Percentiles rank a stretch among this genome's conserved stretches.
phyloP scores from a whole-genome alignment of 1,140 invertebrate species.

The Drosophila tani region DNA sequence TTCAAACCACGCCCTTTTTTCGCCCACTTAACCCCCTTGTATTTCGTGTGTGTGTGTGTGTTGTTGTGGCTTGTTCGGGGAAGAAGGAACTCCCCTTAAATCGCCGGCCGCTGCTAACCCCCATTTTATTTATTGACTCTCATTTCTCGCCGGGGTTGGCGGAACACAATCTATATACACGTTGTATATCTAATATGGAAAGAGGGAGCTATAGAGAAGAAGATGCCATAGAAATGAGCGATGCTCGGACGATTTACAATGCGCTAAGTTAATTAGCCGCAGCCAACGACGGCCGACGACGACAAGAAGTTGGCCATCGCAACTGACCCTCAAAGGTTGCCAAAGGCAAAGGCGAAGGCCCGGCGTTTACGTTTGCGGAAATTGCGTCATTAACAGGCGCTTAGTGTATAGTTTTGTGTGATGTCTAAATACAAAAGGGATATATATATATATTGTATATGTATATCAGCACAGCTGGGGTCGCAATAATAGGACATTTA shows the following conservation, averaged over 20 bases:
- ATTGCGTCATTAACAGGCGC: slow-evolving; percentile 62
- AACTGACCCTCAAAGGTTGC: slow-evolving; percentile 46
- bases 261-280: slow-evolving; percentile 57
- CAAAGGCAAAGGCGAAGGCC: slow-evolving; percentile 25
- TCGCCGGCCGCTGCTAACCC: slow-evolving; percentile 9
- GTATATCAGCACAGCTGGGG: not conserved
- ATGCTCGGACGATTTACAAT: slow-evolving; percentile 44
- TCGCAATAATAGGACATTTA: not conserved
- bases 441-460: not conserved
- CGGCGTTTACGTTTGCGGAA: slow-evolving; percentile 34
- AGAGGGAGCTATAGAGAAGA: not conserved
- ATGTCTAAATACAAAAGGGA: slow-evolving; percentile 17
- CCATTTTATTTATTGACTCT: slow-evolving; percentile 52
- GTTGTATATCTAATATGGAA: not conserved
- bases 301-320: slow-evolving; percentile 35
- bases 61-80: slow-evolving; percentile 38
- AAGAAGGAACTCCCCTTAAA: slow-evolving; percentile 16
- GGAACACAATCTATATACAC: not conserved
- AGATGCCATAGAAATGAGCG: slow-evolving; percentile 52
- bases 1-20: slow-evolving; percentile 15
- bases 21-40: slow-evolving; percentile 4
- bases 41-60: slow-evolving; percentile 8
- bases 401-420: slow-evolving; percentile 37
- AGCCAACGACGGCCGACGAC: slow-evolving; percentile 14
- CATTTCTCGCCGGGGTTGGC: slow-evolving; percentile 17